Conservation (phyloP, 2,888 invertebrate species). For the Pachymerium ferrugineum region DNA sequence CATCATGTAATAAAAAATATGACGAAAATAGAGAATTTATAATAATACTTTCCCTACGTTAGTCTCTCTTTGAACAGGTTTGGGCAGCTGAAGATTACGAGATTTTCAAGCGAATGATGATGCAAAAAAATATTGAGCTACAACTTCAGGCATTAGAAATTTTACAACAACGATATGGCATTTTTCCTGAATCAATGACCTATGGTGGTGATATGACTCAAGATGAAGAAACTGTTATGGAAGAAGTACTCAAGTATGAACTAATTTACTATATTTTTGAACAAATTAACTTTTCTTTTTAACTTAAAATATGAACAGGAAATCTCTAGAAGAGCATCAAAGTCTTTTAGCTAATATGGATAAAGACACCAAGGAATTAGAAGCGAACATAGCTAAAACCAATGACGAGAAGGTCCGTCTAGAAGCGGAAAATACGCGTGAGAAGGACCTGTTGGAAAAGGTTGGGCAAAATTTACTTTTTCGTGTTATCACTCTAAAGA, state of each 20-base stretch:
- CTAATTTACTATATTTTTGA: not conserved
- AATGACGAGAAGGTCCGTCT: slow-evolving; percentile 46
- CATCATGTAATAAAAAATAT: slow-evolving; percentile 50
- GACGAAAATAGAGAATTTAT: not conserved
- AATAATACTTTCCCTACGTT: slow-evolving; percentile 35
- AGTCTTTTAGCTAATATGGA: slow-evolving; percentile 37
- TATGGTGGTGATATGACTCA: slow-evolving; percentile 40
- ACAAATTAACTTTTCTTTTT: not conserved
- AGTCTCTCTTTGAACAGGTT: slow-evolving; percentile 67
- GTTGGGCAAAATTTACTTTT: too few relatives aligned
- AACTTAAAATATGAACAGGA: slow-evolving; percentile 2
- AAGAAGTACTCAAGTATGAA: slow-evolving; percentile 54
- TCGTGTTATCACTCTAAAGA: not conserved
- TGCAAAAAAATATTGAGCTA: slow-evolving; percentile 81
- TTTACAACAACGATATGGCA: slow-evolving; percentile 65
- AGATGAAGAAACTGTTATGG: slow-evolving; percentile 57
- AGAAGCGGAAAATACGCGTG: slow-evolving; percentile 46
- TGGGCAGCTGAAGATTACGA: slow-evolving; percentile 90
- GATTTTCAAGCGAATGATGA: slow-evolving; percentile 88
- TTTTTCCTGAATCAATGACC: slow-evolving; percentile 45
- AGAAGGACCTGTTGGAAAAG: slow-evolving; percentile 46
- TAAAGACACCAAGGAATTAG: slow-evolving; percentile 39
- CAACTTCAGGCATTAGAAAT: slow-evolving; percentile 82
- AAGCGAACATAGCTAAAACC: slow-evolving; percentile 39
- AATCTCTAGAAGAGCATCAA: slow-evolving; percentile 39